Percentiles rank a stretch among this genome's conserved stretches.
These are phyloP conservation scores for Bactericera cockerelli DNA, from an alignment of 1,140 invertebrate species.

Conservation along the genomic window DNA sequence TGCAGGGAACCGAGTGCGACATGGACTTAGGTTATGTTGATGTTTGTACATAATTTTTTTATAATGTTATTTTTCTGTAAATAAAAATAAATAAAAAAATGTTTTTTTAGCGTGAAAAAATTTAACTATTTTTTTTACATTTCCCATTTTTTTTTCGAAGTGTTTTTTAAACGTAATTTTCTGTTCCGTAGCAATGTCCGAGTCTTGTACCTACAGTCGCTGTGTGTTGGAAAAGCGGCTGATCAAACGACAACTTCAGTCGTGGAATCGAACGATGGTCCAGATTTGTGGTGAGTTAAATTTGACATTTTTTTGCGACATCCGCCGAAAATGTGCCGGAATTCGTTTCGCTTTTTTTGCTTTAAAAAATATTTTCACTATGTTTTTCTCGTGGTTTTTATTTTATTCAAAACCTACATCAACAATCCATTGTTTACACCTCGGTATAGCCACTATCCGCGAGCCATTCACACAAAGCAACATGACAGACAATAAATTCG, in stretches of 20 bases:
- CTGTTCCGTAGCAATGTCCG: not conserved
- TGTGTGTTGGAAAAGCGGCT: not conserved
- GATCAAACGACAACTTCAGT: not conserved
- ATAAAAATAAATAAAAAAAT: not conserved
- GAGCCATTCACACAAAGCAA: too few relatives aligned
- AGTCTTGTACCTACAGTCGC: not conserved
- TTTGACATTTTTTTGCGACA: not conserved
- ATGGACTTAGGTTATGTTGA: not conserved
- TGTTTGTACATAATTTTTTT: not conserved
- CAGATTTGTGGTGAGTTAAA: not conserved
- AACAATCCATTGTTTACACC: too few relatives aligned
- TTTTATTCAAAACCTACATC: too few relatives aligned
- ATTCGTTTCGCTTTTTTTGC: too few relatives aligned
- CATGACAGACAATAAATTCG: too few relatives aligned
- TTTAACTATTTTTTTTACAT: not conserved
- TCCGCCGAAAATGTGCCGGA: too few relatives aligned
- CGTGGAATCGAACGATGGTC: not conserved
- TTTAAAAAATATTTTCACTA: too few relatives aligned
- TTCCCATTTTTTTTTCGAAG: not conserved
- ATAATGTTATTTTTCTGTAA: not conserved
- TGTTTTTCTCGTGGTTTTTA: too few relatives aligned
- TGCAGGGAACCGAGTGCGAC: not conserved
- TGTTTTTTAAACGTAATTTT: not conserved
- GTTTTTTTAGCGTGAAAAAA: constrained; percentile 1
- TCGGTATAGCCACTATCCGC: too few relatives aligned